Percentiles rank a stretch among this genome's conserved stretches.
Conservation (phyloP, 1,140 invertebrate genomes). For the Pissodes strobi region DNA sequence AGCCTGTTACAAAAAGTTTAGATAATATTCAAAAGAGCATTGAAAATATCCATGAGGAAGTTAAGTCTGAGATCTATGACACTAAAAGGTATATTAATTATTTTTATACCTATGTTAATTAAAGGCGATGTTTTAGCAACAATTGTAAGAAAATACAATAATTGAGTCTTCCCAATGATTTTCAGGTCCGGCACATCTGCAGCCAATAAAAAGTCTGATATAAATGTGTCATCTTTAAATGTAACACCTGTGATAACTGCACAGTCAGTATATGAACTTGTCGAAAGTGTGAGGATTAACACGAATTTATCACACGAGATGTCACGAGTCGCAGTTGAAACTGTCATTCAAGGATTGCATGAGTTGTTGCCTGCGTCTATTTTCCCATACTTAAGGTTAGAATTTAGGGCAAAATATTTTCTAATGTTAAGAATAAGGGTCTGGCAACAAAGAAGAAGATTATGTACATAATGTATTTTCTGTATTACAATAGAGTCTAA, state of each 20-base stretch:
- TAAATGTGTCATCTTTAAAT: constrained; percentile 9
- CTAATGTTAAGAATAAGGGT: no score
- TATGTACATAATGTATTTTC: no score
- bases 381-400: constrained; percentile 60
- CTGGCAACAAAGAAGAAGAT: no score
- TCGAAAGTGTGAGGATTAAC: constrained; percentile 77
- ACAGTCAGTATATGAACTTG: constrained; percentile 71
- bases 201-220: constrained; percentile 13
- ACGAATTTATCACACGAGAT: constrained; percentile 86
- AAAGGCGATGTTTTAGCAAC: no score
- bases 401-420: constrained; percentile 56
- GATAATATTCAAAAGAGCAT: constrained; percentile 44
- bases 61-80: constrained; percentile 40
- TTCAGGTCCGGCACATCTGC: no score
- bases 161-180: no score
- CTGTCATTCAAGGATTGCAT: constrained; percentile 71
- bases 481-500: no score
- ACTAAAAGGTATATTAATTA: constrained; percentile 8
- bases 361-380: constrained; percentile 63
- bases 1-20: constrained; percentile 41
- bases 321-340: constrained; percentile 81
- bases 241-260: constrained; percentile 57
- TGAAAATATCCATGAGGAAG: constrained; percentile 47
- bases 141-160: no score
- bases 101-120: no score